A percentile compares a stretch with the other conserved stretches of the same genome.
phyloP scores from a whole-genome alignment of 2,797 vertebrate genomes.

The Sebastes jordani region DNA sequence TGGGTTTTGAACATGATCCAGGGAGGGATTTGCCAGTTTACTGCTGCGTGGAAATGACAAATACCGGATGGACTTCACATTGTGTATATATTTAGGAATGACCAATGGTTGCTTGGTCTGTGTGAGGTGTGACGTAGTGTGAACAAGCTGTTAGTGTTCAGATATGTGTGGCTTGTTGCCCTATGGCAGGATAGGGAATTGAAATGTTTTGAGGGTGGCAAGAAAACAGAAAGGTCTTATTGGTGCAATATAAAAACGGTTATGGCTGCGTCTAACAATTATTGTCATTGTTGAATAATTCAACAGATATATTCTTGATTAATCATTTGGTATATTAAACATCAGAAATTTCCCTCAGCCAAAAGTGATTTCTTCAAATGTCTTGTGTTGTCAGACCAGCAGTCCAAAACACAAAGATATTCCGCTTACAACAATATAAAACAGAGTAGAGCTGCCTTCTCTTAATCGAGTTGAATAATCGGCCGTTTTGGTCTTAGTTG shows the following conservation, averaged over 20 bases:
- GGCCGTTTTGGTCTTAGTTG: too few relatives aligned
- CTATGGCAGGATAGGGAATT: background rate
- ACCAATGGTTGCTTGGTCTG: background rate
- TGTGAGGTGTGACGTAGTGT: background rate
- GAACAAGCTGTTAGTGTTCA: background rate
- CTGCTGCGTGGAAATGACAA: conserved; percentile 30
- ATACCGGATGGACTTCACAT: conserved; percentile 19
- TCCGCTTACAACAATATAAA: background rate
- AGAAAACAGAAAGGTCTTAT: background rate
- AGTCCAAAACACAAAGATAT: background rate
- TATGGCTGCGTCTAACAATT: background rate
- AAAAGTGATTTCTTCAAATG: background rate
- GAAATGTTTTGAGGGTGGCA: background rate
- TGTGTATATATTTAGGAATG: conserved; percentile 13
- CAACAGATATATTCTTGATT: background rate
- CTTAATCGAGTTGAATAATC: too few relatives aligned
- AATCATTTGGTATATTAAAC: background rate
- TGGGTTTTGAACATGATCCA: conserved; percentile 17
- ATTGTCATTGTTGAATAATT: background rate
- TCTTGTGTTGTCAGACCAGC: too few relatives aligned
- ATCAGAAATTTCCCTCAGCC: background rate
- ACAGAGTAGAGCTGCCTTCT: too few relatives aligned
- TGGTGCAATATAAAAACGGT: background rate
- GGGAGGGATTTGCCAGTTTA: conserved; percentile 2
- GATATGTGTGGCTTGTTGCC: background rate